phyloP scores from a whole-genome alignment of 2,888 invertebrate genomes.

The Sarcophaga carnaria region DNA sequence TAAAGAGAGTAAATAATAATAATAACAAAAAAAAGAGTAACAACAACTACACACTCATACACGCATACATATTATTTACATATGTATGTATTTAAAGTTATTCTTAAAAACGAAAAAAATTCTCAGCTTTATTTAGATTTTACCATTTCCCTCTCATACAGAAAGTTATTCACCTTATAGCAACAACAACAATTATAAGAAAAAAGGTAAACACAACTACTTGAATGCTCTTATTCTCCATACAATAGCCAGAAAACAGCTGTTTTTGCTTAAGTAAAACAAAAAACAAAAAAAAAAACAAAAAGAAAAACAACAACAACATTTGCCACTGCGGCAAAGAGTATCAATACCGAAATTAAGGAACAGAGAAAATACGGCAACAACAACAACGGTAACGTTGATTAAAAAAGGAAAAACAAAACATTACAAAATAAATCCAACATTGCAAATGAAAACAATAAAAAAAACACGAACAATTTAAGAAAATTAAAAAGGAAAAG shows the following conservation, averaged over 20 bases:
- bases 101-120: not conserved
- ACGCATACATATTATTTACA: not conserved
- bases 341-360: constrained; percentile 42
- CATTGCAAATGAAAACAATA: constrained; percentile 65
- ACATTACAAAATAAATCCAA: not conserved
- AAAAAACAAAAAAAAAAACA: not conserved
- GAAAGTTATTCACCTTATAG: constrained; percentile 65
- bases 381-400: constrained; percentile 18
- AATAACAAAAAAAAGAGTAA: not conserved
- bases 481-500: not conserved
- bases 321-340: constrained; percentile 62
- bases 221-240: constrained; percentile 40
- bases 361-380: constrained; percentile 30
- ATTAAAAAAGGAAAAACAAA: constrained; percentile 1
- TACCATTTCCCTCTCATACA: constrained; percentile 15
- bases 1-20: not conserved
- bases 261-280: constrained; percentile 38
- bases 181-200: not conserved
- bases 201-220: constrained; percentile 50
- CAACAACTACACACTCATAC: not conserved
- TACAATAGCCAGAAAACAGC: constrained; percentile 58
- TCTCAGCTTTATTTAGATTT: not conserved
- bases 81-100: no score
- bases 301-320: not conserved
- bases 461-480: constrained; percentile 19